Base-by-base conservation (phyloP, 2,113 vertebrate species). In the Tyto alba region DNA sequence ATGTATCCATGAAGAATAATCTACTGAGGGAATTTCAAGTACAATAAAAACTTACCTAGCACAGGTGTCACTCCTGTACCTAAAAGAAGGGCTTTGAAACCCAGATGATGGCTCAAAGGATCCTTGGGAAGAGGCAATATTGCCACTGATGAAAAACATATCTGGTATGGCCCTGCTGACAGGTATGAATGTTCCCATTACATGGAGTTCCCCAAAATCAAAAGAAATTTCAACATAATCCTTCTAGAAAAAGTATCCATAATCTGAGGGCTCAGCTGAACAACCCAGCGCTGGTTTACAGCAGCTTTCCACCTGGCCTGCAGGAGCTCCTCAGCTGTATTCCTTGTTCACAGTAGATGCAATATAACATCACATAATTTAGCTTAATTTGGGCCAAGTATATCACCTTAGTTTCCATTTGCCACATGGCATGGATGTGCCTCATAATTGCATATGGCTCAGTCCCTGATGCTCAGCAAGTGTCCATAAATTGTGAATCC, bases 391-490 rank as follows among this genome's bases (percentile, higher is more conserved):
- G 64, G 38, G 13, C 55, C 36, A 41, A 27, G 13, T 7, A 41
- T 83, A 21, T 48, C n/a, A 43, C 26, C 60, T 92, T 13, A 27
- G 52, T 72, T 85, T 67, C 32, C 32, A 29, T 67, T 59, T 47
- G 23, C 41, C 74, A 63, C 41, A 14, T 1, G 1, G 25, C 20
- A 14, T 4, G 19, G 30, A 43, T 57, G 59, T 80, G 80, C 63
- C 56, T 74, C 5, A 0, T 25, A 53, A 43, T 5, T 53, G 25
- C 10, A 13, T 5, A 22, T 0, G 0, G 20, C 34, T 77, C 45
- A 40, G 43, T 36, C 57, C 48, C 30, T 50, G 57, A 41, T 22
- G 30, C 66, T 64, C 30, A 10, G 32, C 18, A 32, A 36, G 7
- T 17, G 7, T 18, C 25, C 2, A 0, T 15, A 55, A 38, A 0